phyloP scores from a whole-genome alignment of 2,888 invertebrate genomes.

The Leuctra nigra region DNA sequence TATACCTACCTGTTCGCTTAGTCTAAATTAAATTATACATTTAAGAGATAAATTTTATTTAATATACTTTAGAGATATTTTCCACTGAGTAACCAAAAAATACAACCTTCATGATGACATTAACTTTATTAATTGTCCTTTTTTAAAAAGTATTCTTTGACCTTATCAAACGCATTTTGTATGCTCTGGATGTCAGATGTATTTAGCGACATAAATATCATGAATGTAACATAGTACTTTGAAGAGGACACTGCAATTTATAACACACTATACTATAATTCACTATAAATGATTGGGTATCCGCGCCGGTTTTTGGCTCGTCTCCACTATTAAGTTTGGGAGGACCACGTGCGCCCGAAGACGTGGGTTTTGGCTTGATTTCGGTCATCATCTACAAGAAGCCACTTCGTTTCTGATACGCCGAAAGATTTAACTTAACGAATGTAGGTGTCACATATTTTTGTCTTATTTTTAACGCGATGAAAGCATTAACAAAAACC shows the following conservation, averaged over 20 bases:
- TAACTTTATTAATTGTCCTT: background rate
- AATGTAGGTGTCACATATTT: no score
- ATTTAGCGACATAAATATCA: slow-evolving; percentile 2
- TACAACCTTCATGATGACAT: background rate
- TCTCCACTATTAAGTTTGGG: background rate
- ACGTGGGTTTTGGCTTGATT: no score
- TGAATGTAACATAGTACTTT: no score
- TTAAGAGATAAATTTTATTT: no score
- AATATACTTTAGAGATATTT: no score
- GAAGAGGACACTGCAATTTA: slow-evolving; percentile 8
- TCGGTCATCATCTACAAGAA: no score
- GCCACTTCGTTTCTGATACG: no score
- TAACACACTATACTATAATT: slow-evolving; percentile 1
- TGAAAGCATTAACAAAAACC: no score
- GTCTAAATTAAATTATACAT: no score
- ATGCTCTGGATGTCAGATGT: background rate
- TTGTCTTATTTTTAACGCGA: slow-evolving; percentile 1
- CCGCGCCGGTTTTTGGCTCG: slow-evolving; percentile 1
- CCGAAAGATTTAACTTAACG: no score
- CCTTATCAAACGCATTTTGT: background rate
- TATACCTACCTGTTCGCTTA: no score
- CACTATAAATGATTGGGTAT: slow-evolving; percentile 15
- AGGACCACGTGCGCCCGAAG: background rate
- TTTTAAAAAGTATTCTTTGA: background rate
- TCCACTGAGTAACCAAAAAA: background rate